phyloP scores from a whole-genome alignment of 2,797 vertebrate genomes.

The Pseudotriccus pelzelni region DNA sequence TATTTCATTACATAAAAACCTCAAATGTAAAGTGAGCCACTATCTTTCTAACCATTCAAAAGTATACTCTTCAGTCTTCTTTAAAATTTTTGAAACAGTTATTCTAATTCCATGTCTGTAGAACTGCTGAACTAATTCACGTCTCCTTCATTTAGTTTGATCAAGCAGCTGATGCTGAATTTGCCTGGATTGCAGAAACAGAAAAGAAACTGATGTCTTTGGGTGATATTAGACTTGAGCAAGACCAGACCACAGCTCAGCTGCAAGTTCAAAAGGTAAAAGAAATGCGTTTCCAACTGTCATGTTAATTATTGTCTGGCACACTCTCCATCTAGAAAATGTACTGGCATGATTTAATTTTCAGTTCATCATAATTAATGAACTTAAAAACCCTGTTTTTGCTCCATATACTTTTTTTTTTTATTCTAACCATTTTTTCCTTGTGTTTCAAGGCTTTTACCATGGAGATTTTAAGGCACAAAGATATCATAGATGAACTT shows the following conservation, averaged over 20 bases:
- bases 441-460: conserved; percentile 86
- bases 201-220: conserved; percentile 88
- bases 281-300: conserved; percentile 60
- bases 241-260: conserved; percentile 91
- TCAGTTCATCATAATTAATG: conserved; percentile 4
- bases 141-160: conserved; percentile 86
- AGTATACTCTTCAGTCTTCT: neutral
- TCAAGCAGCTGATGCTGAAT: conserved; percentile 89
- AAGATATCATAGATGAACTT: conserved; percentile 92
- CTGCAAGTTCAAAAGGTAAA: conserved; percentile 98
- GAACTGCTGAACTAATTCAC: conserved; percentile 48
- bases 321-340: conserved; percentile 32
- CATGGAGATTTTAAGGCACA: conserved; percentile 97
- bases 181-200: conserved; percentile 89
- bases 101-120: neutral
- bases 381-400: neutral
- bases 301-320: conserved; percentile 31
- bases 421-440: neutral
- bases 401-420: neutral
- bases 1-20: neutral
- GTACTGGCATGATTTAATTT: conserved; percentile 40
- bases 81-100: neutral
- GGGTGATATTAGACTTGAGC: conserved; percentile 92
- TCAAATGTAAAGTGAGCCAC: neutral
- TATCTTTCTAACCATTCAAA: neutral